phyloP scores from a whole-genome alignment of 2,113 vertebrate species.

The Bostrychus sinensis region DNA sequence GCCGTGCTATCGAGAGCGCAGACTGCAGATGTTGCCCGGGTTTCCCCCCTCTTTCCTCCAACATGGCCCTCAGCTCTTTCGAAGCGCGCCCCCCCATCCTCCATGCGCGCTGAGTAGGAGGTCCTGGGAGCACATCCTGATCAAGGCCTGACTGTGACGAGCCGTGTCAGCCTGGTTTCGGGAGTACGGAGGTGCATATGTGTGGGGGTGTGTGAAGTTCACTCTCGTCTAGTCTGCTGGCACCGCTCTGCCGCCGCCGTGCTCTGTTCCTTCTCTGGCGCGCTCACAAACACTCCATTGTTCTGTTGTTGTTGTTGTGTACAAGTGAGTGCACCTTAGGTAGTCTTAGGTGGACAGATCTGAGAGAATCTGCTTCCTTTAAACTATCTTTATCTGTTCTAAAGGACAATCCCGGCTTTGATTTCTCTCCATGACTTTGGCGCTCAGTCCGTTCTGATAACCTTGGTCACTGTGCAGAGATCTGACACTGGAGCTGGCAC shows the following conservation, averaged over 20 bases:
- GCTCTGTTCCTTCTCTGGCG: constrained; percentile 39
- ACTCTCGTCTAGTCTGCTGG: constrained; percentile 35
- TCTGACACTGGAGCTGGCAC: constrained; percentile 1
- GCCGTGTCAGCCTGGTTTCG: constrained; percentile 71
- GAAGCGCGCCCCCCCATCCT: constrained; percentile 28
- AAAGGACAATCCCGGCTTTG: neutral
- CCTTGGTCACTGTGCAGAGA: neutral
- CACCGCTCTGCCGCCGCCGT: constrained; percentile 29
- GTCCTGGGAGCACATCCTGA: constrained; percentile 75
- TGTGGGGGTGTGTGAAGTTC: constrained; percentile 49
- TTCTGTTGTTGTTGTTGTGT: constrained; percentile 22
- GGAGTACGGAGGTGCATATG: constrained; percentile 57
- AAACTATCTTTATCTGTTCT: neutral
- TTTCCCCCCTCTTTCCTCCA: constrained; percentile 78
- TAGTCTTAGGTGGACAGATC: constrained; percentile 16
- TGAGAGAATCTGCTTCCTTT: neutral
- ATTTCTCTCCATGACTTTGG: neutral
- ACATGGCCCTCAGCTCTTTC: constrained; percentile 77
- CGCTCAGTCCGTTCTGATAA: neutral
- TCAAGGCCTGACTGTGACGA: constrained; percentile 77
- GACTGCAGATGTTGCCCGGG: constrained; percentile 83
- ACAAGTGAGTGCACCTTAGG: constrained; percentile 1
- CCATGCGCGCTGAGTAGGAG: constrained; percentile 67
- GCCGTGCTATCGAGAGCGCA: constrained; percentile 79
- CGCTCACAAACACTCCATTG: constrained; percentile 50